Evolutionary conservation across 2,888 invertebrate species (phyloP).

Genomic region (Amblyjoppa fuscipennis): DNA sequence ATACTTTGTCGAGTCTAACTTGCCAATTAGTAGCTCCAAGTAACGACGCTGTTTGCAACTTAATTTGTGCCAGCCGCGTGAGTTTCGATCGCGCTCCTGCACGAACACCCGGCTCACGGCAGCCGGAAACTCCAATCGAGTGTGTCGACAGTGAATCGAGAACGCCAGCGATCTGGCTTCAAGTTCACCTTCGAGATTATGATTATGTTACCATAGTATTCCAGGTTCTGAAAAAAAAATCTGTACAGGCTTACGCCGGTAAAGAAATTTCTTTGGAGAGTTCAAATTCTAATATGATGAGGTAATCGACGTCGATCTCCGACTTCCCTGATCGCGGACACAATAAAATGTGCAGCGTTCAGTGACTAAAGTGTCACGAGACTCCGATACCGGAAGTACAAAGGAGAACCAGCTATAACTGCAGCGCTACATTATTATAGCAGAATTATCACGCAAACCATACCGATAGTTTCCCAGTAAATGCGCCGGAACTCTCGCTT

Average conservation of each 20-base stretch:
- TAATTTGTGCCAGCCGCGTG: constrained; percentile 42
- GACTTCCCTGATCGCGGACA: neutral
- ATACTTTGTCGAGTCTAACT: constrained; percentile 62
- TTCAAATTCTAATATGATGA: neutral
- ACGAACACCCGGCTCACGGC: constrained; percentile 41
- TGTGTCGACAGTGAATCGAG: constrained; percentile 49
- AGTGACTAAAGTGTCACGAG: constrained; percentile 4
- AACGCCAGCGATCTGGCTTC: neutral
- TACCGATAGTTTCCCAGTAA: neutral
- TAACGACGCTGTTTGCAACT: constrained; percentile 62
- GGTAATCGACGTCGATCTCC: neutral
- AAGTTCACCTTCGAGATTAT: constrained; percentile 2
- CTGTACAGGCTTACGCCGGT: neutral
- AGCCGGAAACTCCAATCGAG: constrained; percentile 54
- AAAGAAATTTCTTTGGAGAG: neutral
- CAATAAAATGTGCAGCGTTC: neutral
- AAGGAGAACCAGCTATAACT: neutral
- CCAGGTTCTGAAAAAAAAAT: neutral
- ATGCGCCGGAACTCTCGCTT: neutral
- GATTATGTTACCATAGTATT: neutral
- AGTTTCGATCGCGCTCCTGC: constrained; percentile 31
- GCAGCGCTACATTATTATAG: neutral
- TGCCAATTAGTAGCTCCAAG: constrained; percentile 60
- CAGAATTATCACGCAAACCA: constrained; percentile 5
- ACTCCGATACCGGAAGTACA: neutral